Base-by-base conservation (phyloP, 30 jellyfish, hydroid and myxozoan species). In the Turritopsis dohrnii region DNA sequence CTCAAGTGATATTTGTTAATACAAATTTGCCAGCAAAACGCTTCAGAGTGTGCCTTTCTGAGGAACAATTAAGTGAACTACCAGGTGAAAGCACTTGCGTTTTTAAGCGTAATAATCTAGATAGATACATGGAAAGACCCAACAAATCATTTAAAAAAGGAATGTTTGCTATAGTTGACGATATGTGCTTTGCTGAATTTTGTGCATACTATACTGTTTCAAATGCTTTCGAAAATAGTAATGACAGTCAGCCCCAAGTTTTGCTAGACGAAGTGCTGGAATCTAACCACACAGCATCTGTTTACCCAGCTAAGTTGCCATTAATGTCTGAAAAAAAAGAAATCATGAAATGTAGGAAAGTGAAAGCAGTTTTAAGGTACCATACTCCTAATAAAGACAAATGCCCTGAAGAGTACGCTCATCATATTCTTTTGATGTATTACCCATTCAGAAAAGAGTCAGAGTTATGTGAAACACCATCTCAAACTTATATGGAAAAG, bases 391-490 rank as follows among this genome's bases (percentile, higher is more conserved):
- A 66, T 17, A 7, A 66, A 66, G 29, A 17, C 7, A 66, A 7
- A 25, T 17, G 17, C 30, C 76, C 76, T 3, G 76, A 74, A 29
- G 60, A 26, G 24, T 81, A 54, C 54, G 83, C 82, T 7, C 88
- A 81, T 52, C 88, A 81, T 31, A 13, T 81, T 1, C 52, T 81
- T 23, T 25, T 81, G 1, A 25, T 81, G 66, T 81, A 20, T 26
- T 65, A 24, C 28, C 88, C 85, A 18, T 81, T 60, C 52, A 83
- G 88, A 81, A 21, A 7, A 19, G 88, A 81, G 26, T 19, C 27
- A 27, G 84, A 52, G 7, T 29, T 81, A 7, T 24, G 66, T 22
- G 80, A 16, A 9, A 31, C 65, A 18, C 1, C 18, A 29, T 3
- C 9, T 13, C 9, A 13, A 3, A 19, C 88, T 16, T 65, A 54